A percentile compares a stretch with the other conserved stretches of the same genome.
phyloP scores from a whole-genome alignment of 1,140 invertebrate species.

The Nasonia vitripennis region DNA sequence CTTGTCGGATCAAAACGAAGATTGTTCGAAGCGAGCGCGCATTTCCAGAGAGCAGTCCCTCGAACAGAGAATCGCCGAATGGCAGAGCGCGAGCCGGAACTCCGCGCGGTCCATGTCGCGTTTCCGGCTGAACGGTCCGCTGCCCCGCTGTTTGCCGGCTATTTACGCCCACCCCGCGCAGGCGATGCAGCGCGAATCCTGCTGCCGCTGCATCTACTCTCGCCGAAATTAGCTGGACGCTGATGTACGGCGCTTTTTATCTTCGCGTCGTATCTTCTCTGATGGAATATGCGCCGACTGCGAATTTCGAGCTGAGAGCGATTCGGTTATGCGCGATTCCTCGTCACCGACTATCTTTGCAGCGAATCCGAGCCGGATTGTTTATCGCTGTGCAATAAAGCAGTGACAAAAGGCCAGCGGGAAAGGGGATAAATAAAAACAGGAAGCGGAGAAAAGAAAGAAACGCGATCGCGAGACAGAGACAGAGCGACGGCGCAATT shows the following conservation, averaged over 20 bases:
- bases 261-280: background rate
- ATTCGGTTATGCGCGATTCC: too few relatives aligned
- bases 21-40: too few relatives aligned
- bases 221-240: slow-evolving; percentile 8
- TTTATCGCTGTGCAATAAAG: background rate
- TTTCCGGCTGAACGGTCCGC: slow-evolving; percentile 64
- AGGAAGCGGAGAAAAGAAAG: slow-evolving; percentile 21
- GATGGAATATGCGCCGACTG: background rate
- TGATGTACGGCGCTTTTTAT: background rate
- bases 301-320: background rate
- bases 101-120: slow-evolving; percentile 61
- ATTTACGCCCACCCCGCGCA: slow-evolving; percentile 58
- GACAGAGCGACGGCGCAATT: slow-evolving; percentile 6
- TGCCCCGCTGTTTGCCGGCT: slow-evolving; percentile 62
- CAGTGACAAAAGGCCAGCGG: background rate
- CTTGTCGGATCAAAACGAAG: too few relatives aligned
- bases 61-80: background rate
- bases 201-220: background rate
- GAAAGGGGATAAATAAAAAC: slow-evolving; percentile 20
- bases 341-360: too few relatives aligned
- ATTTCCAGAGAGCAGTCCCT: too few relatives aligned
- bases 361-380: too few relatives aligned
- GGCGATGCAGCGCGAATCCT: slow-evolving; percentile 11
- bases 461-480: background rate
- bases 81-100: slow-evolving; percentile 43